A percentile compares a stretch with the other conserved stretches of the same genome.
phyloP scores from a whole-genome alignment of 1,140 invertebrate species.

The Campoletis sonorensis region DNA sequence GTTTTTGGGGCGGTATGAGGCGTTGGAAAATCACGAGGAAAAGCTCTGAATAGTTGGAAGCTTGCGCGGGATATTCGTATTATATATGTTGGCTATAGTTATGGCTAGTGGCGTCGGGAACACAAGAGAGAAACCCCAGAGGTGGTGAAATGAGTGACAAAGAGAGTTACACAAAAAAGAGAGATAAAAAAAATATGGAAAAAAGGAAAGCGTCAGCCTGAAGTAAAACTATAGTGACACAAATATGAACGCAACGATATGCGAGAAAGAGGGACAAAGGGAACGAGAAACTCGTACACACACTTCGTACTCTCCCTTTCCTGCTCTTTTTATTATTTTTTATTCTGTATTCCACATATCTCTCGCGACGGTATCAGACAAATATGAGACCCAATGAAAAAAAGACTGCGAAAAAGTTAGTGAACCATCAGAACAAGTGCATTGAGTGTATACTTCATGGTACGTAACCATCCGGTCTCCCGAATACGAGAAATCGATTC shows the following conservation, averaged over 20 bases:
- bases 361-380: not conserved
- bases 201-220: slow-evolving; percentile 20
- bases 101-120: slow-evolving; percentile 10
- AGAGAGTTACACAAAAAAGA: slow-evolving; percentile 4
- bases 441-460: not conserved
- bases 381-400: not conserved
- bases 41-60: slow-evolving; percentile 35
- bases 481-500: not conserved
- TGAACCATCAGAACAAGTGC: slow-evolving; percentile 13
- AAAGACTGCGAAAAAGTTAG: not conserved
- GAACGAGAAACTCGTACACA: slow-evolving; percentile 35
- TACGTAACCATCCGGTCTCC: slow-evolving; percentile 4
- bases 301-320: slow-evolving; percentile 16
- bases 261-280: slow-evolving; percentile 31
- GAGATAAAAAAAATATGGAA: not conserved
- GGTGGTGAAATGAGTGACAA: not conserved
- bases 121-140: slow-evolving; percentile 14
- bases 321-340: not conserved
- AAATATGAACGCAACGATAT: slow-evolving; percentile 38
- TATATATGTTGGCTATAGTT: slow-evolving; percentile 15
- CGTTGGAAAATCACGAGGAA: slow-evolving; percentile 38
- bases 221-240: slow-evolving; percentile 37
- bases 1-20: not conserved
- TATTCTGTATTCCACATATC: not conserved
- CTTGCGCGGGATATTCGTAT: slow-evolving; percentile 29